phyloP scores from a whole-genome alignment of 2,113 vertebrate species.

The Ondatra zibethicus region DNA sequence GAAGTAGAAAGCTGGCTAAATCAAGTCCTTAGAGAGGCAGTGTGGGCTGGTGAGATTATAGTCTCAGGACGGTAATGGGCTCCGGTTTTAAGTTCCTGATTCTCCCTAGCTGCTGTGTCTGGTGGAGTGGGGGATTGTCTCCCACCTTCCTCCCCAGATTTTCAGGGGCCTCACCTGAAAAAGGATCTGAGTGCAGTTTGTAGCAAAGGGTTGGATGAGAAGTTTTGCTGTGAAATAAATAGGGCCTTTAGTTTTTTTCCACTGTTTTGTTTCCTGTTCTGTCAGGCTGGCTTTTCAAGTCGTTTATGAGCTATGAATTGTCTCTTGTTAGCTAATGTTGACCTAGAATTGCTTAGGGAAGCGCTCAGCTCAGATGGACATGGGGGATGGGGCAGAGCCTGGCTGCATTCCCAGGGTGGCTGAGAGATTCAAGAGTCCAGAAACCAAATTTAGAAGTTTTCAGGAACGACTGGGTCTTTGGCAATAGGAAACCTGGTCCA shows the following conservation, averaged over 20 bases:
- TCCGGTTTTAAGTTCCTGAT: slow-evolving; percentile 42
- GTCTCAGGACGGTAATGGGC: slow-evolving; percentile 1
- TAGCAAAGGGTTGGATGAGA: background rate
- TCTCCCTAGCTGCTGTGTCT: slow-evolving; percentile 10
- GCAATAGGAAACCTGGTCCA: background rate
- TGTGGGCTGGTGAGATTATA: slow-evolving; percentile 57
- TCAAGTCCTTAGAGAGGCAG: slow-evolving; percentile 21
- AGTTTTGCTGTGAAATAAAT: background rate
- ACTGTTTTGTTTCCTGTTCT: background rate
- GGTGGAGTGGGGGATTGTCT: background rate
- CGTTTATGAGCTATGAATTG: background rate
- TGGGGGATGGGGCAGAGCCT: background rate
- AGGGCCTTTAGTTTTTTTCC: background rate
- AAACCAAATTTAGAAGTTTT: background rate
- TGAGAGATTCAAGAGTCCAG: background rate
- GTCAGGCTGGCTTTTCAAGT: background rate
- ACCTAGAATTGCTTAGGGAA: background rate
- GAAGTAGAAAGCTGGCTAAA: slow-evolving; percentile 54
- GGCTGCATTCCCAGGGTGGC: background rate
- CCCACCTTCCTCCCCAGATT: background rate
- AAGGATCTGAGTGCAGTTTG: background rate
- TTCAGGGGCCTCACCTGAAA: background rate
- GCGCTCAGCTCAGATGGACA: background rate
- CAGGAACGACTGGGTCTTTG: background rate
- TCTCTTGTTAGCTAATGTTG: background rate